These are phyloP conservation scores for Euphonia xanthogaster DNA, from an alignment of 2,797 vertebrate species.

Conservation along the genomic window DNA sequence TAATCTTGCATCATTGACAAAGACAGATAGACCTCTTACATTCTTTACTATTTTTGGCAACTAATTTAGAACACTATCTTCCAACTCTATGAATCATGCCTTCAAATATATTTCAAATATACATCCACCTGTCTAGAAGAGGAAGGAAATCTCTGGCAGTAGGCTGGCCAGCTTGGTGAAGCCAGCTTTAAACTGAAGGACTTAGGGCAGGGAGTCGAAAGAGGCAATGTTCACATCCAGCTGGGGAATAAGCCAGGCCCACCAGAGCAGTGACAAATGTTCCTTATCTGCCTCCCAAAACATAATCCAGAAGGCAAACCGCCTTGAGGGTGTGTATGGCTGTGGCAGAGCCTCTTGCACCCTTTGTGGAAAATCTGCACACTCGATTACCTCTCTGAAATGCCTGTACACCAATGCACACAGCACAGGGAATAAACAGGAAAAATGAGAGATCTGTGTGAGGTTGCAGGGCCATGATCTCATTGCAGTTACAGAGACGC, in stretches of 20 bases:
- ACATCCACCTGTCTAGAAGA: not conserved
- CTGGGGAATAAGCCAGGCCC: not conserved
- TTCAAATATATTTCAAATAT: not conserved
- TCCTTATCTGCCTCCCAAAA: not conserved
- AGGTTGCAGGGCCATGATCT: fast-evolving
- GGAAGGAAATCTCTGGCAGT: not conserved
- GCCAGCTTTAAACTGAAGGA: not conserved
- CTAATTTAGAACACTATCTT: not conserved
- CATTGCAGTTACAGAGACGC: not conserved
- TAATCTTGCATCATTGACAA: not conserved
- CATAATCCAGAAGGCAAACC: not conserved
- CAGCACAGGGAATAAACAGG: not conserved
- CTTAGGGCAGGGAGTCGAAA: not conserved
- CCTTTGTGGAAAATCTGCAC: not conserved
- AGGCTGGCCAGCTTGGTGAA: not conserved
- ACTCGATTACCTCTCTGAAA: not conserved
- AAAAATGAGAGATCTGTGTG: not conserved
- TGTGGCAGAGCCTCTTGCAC: not conserved
- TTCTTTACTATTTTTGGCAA: not conserved
- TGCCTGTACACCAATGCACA: fast-evolving
- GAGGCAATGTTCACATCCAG: not conserved
- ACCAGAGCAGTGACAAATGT: not conserved
- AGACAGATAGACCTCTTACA: not conserved
- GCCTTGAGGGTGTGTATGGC: fast-evolving
- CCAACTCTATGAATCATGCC: not conserved